Base-by-base conservation (phyloP, 2,888 invertebrate genomes). In the Lypha dubia region DNA sequence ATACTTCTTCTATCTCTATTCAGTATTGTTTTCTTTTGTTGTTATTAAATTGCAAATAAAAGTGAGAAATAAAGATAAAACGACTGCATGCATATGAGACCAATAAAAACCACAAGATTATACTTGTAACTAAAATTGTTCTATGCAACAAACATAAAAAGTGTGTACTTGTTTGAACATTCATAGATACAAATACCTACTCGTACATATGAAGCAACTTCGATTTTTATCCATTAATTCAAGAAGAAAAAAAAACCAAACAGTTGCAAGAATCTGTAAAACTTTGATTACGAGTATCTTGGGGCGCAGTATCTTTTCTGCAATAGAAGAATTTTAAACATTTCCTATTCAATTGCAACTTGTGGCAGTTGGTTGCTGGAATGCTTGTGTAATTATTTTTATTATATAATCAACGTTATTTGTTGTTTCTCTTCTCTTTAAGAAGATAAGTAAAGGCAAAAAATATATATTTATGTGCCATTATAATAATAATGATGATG, bases 101-200 rank as follows among this genome's bases (percentile, higher is more conserved):
- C 63, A 41, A 81, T 84, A 81, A 84, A 84, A 81, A 68, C 84
- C 77, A 77, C 77, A 84, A 80, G 73, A 62, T 65, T 73, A 58
- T 46, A 56, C 15, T 71, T 3, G 44, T 44, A 75, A 49, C 24
- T 41, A 11, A 53, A 79, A 79, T 53, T 73, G 20, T 58, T 35
- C n/a, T 60, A 22, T 32, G 46, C 46, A 44, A 70, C n/a, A 15
- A 68, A 68, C 56, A 58, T 44, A 20, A 71, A 71, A 51, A 22
- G 3, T 53, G 41, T 38, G 35, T 8, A 58, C 28, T 4, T 28
- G 5, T 28, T 2, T 28, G 28, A n/a, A n/a, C n/a, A n/a, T n/a
- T n/a, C n/a, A n/a, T n/a, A n/a, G n/a, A n/a, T n/a, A n/a, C n/a
- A n/a, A n/a, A n/a, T n/a, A n/a, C n/a, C n/a, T n/a, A n/a, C n/a